phyloP scores from a whole-genome alignment of 1,140 invertebrate genomes.

The Cydia pomonella region DNA sequence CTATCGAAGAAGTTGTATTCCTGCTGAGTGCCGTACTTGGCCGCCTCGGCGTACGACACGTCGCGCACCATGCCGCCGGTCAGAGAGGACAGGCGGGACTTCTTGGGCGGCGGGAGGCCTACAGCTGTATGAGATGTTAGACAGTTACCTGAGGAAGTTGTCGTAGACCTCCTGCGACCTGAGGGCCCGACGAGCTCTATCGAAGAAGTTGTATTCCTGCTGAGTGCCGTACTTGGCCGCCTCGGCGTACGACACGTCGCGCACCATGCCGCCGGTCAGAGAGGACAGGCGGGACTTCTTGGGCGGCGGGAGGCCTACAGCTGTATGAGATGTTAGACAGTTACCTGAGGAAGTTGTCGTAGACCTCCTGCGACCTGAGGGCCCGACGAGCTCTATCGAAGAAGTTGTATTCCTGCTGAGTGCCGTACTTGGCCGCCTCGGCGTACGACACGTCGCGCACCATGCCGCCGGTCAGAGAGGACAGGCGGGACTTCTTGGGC shows the following conservation, averaged over 20 bases:
- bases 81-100: slow-evolving; percentile 67
- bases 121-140: slow-evolving; percentile 47
- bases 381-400: slow-evolving; percentile 97
- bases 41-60: slow-evolving; percentile 92
- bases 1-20: slow-evolving; percentile 99
- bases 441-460: slow-evolving; percentile 89
- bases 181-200: slow-evolving; percentile 94
- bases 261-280: slow-evolving; percentile 49
- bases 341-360: slow-evolving; percentile 96
- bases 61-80: slow-evolving; percentile 80
- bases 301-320: slow-evolving; percentile 70
- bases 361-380: slow-evolving; percentile 91
- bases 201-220: slow-evolving; percentile 86
- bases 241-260: slow-evolving; percentile 92
- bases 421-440: slow-evolving; percentile 95
- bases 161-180: slow-evolving; percentile 87
- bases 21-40: slow-evolving; percentile 82
- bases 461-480: slow-evolving; percentile 34
- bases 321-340: slow-evolving; percentile 37
- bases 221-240: slow-evolving; percentile 93
- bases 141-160: slow-evolving; percentile 91
- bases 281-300: slow-evolving; percentile 82
- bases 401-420: slow-evolving; percentile 81
- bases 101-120: slow-evolving; percentile 85
- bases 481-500: slow-evolving; percentile 83